These are phyloP conservation scores for Sebastes alutus DNA, from an alignment of 2,797 vertebrate genomes.

Conservation along the genomic window DNA sequence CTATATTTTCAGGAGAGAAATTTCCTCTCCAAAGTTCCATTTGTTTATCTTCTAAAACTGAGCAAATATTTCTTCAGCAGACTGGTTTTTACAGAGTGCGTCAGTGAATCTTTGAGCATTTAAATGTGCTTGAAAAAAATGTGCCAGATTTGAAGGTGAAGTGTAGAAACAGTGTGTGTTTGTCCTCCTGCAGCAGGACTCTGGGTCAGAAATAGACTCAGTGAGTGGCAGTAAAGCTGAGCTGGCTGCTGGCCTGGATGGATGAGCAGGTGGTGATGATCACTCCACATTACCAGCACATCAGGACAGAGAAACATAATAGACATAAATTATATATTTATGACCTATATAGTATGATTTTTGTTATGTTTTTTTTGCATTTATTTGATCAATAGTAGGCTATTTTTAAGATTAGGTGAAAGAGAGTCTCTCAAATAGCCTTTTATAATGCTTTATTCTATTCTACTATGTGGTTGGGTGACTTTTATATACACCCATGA, in stretches of 20 bases:
- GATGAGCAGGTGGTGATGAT: constrained; percentile 36
- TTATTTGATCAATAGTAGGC: neutral
- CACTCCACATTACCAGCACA: constrained; percentile 5
- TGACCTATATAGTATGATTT: neutral
- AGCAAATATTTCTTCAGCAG: neutral
- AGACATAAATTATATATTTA: neutral
- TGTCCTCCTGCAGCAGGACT: constrained; percentile 7
- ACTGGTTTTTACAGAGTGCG: neutral
- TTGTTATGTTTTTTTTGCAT: neutral
- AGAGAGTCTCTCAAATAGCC: neutral
- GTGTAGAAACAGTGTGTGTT: neutral
- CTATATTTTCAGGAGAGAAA: neutral
- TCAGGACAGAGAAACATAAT: neutral
- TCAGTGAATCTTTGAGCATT: neutral
- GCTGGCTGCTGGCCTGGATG: constrained; percentile 37
- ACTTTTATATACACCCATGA: neutral
- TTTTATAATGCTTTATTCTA: neutral
- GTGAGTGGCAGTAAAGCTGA: constrained; percentile 45
- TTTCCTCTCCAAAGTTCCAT: neutral
- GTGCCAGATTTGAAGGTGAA: neutral
- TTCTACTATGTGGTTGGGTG: neutral
- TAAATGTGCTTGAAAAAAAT: neutral
- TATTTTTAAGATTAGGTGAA: neutral
- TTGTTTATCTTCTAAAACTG: neutral
- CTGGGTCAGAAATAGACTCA: constrained; percentile 59